Evolutionary conservation across 1,140 invertebrate species (phyloP).

Genomic region (Calosoma granatense): DNA sequence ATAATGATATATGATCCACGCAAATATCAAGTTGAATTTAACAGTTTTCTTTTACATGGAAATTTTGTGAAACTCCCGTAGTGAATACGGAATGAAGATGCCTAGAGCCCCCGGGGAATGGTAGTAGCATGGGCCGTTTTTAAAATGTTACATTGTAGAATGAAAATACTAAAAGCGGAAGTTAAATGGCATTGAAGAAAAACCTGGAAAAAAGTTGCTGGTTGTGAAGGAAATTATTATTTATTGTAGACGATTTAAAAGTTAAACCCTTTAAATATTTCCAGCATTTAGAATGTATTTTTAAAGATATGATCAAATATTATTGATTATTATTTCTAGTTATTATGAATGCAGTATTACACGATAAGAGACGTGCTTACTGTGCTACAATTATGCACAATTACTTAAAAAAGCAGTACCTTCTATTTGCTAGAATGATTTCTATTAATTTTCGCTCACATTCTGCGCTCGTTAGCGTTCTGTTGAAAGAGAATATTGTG

Average conservation of each 20-base stretch:
- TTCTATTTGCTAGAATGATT: too few relatives aligned
- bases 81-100: background rate
- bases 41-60: background rate
- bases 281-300: too few relatives aligned
- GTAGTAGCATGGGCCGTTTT: background rate
- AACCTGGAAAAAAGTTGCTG: background rate
- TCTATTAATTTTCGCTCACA: too few relatives aligned
- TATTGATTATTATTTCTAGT: too few relatives aligned
- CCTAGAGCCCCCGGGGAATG: background rate
- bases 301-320: too few relatives aligned
- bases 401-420: too few relatives aligned
- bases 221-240: background rate
- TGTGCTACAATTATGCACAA: too few relatives aligned
- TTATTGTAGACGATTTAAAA: background rate
- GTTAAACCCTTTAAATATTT: background rate
- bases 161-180: background rate
- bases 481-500: too few relatives aligned
- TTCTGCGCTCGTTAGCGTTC: too few relatives aligned
- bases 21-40: conserved; percentile 7
- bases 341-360: too few relatives aligned
- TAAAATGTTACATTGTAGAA: background rate
- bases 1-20: conserved; percentile 6
- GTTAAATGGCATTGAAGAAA: background rate
- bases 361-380: too few relatives aligned
- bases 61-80: background rate